These are phyloP conservation scores for Psephotus haematonotus DNA, from an alignment of 2,113 vertebrate species.

Conservation along the genomic window DNA sequence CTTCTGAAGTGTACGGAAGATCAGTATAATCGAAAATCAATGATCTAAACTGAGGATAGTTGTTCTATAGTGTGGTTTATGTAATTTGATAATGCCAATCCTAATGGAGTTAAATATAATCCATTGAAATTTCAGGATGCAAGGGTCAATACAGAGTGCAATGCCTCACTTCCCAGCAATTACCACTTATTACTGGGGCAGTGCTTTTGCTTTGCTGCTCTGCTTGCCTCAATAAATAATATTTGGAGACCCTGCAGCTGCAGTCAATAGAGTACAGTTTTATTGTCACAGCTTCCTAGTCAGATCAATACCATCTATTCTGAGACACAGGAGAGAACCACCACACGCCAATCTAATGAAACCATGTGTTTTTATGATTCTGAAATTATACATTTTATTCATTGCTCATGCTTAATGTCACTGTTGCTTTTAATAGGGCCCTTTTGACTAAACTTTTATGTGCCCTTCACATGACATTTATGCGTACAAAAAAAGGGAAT, in stretches of 20 bases:
- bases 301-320: constrained; percentile 82
- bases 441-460: constrained; percentile 25
- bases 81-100: constrained; percentile 96
- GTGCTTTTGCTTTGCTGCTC: constrained; percentile 79
- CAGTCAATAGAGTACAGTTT: constrained; percentile 90
- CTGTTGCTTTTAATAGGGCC: constrained; percentile 4
- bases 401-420: constrained; percentile 48
- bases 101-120: constrained; percentile 94
- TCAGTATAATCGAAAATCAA: constrained; percentile 93
- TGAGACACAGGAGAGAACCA: constrained; percentile 45
- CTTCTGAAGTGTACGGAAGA: constrained; percentile 16
- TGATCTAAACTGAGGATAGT: constrained; percentile 71
- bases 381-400: constrained; percentile 62
- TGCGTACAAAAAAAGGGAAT: constrained; percentile 1
- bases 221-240: constrained; percentile 90
- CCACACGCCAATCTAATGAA: constrained; percentile 63
- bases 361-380: constrained; percentile 63
- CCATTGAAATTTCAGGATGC: constrained; percentile 88
- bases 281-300: constrained; percentile 82
- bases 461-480: constrained; percentile 11
- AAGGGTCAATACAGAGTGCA: constrained; percentile 84
- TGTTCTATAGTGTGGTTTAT: constrained; percentile 75
- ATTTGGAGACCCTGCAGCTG: constrained; percentile 86
- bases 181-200: constrained; percentile 93
- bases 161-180: constrained; percentile 92